Base-by-base conservation (phyloP, 2,888 invertebrate genomes). In the Noctua pronuba region DNA sequence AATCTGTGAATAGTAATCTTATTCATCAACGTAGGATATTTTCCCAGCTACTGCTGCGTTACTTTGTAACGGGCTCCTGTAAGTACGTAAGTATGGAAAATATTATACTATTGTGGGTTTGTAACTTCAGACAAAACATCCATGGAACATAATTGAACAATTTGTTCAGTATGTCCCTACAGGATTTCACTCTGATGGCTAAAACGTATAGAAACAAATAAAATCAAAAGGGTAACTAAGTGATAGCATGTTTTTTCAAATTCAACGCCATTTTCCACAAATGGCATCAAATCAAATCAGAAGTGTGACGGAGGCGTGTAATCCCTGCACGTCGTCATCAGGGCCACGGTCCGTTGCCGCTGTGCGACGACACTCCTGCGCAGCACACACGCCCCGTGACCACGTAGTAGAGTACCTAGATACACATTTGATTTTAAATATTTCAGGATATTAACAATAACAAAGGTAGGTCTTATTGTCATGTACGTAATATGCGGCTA, bases 301-400 rank as follows among this genome's bases (percentile, higher is more conserved):
- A 60, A 41, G 24, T 78, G 65, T 84, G 74, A 66, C 44, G 28
- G 31, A 68, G 52, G 67, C 52, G 64, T 71, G 69, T 78, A 70
- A 77, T 67, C 72, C 66, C 66, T 46, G 79, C 75, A 82, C 66
- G 74, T 73, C 11, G 49, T 41, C 35, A 60, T 55, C 72, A 85
- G 73, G 66, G 68, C 55, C 78, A 64, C 41, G 62, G 62, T 24
- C 44, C 46, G 24, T 31, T 67, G 71, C 24, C 24, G 58, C 80
- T 65, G 38, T 65, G 52, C 65, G 65, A n/a, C 8, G 16, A n/a
- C 81, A 84, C 77, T 83, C 80, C 75, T 58, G 80, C 70, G 67
- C 71, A 71, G 52, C 31, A 66, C 24, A 28, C 52, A 35, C 38
- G 46, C 38, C 52, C n/a, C 44, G 24, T 38, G 28, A 18, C 38